Conservation (phyloP, 2,113 vertebrate species). For the Zapornia atra region DNA sequence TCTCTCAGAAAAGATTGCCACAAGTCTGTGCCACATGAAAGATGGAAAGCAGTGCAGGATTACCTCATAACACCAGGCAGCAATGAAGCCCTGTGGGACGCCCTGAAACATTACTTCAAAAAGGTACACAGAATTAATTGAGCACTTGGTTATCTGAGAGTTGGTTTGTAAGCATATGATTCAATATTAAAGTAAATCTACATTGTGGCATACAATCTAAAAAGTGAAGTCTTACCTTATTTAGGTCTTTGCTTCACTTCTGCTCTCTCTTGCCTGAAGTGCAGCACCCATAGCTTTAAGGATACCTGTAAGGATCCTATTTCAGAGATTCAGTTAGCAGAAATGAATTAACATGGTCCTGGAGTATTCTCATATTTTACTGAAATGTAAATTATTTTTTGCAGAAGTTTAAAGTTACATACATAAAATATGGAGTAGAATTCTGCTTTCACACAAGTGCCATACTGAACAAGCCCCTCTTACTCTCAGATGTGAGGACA, state of each 20-base stretch:
- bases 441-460: neutral
- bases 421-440: neutral
- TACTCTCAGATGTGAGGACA: neutral
- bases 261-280: neutral
- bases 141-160: neutral
- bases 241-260: neutral
- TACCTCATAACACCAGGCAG: neutral
- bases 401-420: neutral
- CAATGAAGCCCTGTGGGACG: neutral
- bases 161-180: neutral
- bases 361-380: neutral
- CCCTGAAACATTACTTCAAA: neutral
- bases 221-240: neutral
- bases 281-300: neutral
- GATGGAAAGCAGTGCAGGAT: neutral
- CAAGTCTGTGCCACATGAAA: neutral
- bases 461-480: neutral
- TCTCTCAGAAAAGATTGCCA: neutral
- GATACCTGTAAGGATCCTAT: neutral
- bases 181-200: neutral
- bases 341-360: neutral
- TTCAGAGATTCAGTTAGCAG: neutral
- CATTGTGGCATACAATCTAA: neutral
- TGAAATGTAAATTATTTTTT: neutral
- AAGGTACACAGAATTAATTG: neutral